These are phyloP conservation scores for Zosterops japonicus DNA, from an alignment of 2,113 vertebrate species.

Conservation along the genomic window DNA sequence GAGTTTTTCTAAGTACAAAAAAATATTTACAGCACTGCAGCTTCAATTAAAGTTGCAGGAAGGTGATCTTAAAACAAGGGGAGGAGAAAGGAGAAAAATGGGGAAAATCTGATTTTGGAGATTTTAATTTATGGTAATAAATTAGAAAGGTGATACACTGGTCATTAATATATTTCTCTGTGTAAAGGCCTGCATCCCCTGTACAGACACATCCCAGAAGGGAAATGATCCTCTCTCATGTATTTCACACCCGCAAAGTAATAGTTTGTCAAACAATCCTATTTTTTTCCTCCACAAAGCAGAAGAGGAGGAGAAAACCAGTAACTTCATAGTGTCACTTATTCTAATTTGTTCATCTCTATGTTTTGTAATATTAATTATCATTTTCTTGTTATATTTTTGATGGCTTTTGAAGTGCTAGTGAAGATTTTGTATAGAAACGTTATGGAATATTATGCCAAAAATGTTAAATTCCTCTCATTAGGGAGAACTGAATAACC, in stretches of 20 bases:
- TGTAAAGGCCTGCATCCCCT: neutral
- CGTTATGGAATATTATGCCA: neutral
- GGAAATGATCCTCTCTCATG: neutral
- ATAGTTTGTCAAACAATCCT: neutral
- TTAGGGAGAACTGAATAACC: neutral
- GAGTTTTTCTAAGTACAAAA: neutral
- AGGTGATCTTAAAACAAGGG: neutral
- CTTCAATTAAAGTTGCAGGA: neutral
- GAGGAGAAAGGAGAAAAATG: neutral
- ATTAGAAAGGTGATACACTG: neutral
- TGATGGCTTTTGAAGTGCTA: constrained; percentile 23
- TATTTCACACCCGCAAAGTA: neutral
- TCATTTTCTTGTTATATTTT: neutral
- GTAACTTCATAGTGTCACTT: neutral
- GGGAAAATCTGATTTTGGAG: neutral
- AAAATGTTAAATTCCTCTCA: constrained; percentile 7
- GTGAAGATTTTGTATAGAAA: neutral
- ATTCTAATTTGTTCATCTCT: neutral
- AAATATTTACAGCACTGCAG: neutral
- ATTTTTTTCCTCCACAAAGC: neutral
- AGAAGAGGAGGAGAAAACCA: neutral
- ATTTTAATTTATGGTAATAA: too few species aligned
- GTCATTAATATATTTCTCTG: neutral
- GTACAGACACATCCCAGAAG: neutral
- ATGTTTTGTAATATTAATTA: constrained; percentile 24